These are phyloP conservation scores for Sigmodon hispidus DNA, from an alignment of 2,113 vertebrate genomes.

Conservation along the genomic window DNA sequence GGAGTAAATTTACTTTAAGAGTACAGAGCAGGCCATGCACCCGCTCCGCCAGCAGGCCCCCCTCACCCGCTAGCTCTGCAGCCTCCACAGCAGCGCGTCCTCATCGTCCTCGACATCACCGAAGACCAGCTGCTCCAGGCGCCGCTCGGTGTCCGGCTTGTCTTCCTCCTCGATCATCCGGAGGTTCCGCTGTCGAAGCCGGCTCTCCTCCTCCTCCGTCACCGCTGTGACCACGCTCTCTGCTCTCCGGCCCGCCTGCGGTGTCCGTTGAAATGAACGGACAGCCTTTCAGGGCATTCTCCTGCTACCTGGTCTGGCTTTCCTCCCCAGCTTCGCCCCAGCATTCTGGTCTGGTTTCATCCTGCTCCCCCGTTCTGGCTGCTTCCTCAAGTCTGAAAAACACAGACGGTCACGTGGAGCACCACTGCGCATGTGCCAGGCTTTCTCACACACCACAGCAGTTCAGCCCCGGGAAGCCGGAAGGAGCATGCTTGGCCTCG, in stretches of 20 bases:
- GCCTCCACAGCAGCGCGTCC: constrained; percentile 80
- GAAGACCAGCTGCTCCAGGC: constrained; percentile 93
- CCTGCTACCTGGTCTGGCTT: neutral
- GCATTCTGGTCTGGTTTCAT: neutral
- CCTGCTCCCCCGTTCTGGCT: constrained; percentile 56
- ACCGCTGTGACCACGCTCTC: neutral
- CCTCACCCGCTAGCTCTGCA: constrained; percentile 77
- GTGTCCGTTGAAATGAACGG: constrained; percentile 63
- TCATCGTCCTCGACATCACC: constrained; percentile 85
- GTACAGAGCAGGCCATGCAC: too few species aligned
- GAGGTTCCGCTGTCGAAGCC: constrained; percentile 73
- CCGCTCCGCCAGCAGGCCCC: neutral
- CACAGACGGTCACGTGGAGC: constrained; percentile 70
- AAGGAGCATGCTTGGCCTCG: constrained; percentile 58
- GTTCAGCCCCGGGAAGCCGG: neutral
- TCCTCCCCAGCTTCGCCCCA: neutral
- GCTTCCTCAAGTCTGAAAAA: constrained; percentile 60
- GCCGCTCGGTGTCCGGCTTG: constrained; percentile 83
- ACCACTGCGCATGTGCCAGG: constrained; percentile 60
- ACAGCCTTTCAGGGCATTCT: constrained; percentile 29
- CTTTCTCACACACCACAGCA: fast-evolving
- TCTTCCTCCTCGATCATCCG: constrained; percentile 77
- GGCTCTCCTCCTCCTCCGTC: constrained; percentile 54
- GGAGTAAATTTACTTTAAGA: too few species aligned
- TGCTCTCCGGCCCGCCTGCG: neutral